Conservation (phyloP, 1,140 invertebrate species). For the Drosophila busckii region DNA sequence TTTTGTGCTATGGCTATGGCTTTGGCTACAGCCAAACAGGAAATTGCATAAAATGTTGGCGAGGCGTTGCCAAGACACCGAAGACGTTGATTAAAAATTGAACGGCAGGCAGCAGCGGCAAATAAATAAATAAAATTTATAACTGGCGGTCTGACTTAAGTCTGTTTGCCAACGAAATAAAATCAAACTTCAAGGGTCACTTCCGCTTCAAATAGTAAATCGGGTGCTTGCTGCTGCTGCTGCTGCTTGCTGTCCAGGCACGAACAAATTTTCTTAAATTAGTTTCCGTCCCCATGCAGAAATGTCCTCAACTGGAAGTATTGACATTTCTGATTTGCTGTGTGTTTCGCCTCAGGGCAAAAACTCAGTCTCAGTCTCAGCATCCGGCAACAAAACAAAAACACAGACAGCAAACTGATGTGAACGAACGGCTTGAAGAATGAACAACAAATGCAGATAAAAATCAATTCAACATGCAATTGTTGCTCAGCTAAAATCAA, state of each 20-base stretch:
- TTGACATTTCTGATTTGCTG: constrained; percentile 54
- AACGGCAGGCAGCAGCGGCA: constrained; percentile 26
- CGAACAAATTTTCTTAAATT: constrained; percentile 58
- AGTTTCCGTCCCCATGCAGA: constrained; percentile 66
- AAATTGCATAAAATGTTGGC: constrained; percentile 70
- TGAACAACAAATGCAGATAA: no score
- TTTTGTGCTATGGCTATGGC: constrained; percentile 34
- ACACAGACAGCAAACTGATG: no score
- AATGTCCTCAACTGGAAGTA: constrained; percentile 64
- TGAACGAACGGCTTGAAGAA: no score
- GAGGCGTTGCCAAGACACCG: constrained; percentile 61
- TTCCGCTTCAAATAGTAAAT: constrained; percentile 70
- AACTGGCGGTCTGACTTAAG: constrained; percentile 16
- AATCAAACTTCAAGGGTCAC: constrained; percentile 76
- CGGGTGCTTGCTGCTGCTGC: constrained; percentile 25
- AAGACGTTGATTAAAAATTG: constrained; percentile 74
- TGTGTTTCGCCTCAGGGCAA: constrained; percentile 26
- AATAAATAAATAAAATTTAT: constrained; percentile 52
- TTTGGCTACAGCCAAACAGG: constrained; percentile 61
- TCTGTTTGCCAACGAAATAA: constrained; percentile 60
- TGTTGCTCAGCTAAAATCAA: no score
- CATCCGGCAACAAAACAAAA: no score
- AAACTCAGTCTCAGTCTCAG: no score
- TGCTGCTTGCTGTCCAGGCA: background rate
- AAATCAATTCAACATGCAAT: no score